Evolutionary conservation across 2,888 invertebrate species (phyloP).

Genomic region (Lysandra coridon): DNA sequence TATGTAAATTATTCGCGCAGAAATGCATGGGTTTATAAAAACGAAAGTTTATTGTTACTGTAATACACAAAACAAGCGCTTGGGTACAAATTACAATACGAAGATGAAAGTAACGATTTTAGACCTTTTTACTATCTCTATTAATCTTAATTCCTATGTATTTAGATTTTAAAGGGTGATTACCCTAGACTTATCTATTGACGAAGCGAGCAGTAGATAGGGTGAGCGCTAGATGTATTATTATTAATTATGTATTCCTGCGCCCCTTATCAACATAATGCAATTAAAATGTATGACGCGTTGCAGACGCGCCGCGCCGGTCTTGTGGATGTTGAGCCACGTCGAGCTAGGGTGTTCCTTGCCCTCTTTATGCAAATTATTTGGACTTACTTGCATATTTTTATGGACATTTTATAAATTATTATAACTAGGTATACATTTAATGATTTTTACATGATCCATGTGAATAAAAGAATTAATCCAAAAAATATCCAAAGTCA

Average conservation of each 20-base stretch:
- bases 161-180: background rate
- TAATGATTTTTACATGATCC: no score
- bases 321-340: background rate
- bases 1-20: no score
- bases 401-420: background rate
- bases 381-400: constrained; percentile 4
- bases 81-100: background rate
- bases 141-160: background rate
- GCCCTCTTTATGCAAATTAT: constrained; percentile 4
- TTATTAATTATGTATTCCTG: constrained; percentile 27
- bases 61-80: background rate
- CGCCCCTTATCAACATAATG: constrained; percentile 24
- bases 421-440: no score
- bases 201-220: background rate
- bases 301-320: constrained; percentile 18
- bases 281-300: constrained; percentile 31
- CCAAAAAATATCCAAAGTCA: no score
- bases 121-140: background rate
- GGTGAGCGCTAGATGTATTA: background rate
- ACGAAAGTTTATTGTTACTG: background rate
- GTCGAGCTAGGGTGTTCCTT: background rate
- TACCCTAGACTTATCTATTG: background rate
- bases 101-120: background rate
- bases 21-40: no score
- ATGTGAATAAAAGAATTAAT: no score